Base-by-base conservation (phyloP, 2,113 vertebrate species). In the Planiliza haematocheilus region DNA sequence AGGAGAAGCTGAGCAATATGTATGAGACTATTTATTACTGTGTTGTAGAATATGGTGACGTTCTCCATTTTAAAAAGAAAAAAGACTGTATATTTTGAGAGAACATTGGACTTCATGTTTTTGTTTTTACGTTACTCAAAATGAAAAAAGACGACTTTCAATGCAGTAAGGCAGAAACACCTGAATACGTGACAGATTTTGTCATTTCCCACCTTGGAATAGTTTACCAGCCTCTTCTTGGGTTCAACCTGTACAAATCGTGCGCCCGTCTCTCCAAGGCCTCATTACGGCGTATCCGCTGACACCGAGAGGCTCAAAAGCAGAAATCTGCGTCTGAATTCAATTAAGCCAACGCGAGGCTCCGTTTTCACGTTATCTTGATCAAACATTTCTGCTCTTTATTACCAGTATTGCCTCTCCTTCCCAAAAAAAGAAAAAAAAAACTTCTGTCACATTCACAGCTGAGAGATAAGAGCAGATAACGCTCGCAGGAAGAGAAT, bases 1-100 rank as follows among this genome's bases (percentile, higher is more conserved):
- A 2, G 96, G 96, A 78, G 97, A 99, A 58, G 93, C 95, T 0
- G 97, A 99, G 86, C 96, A 97, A 90, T 98, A 98, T 14, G 96
- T 99, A 91, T 99, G 91, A 97, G 94, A 87, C 87, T 87, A 92
- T 94, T 93, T 92, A 92, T 93, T 77, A 50, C 70, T 55, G 71
- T 75, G 77, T 39, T 90, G 88, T 91, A 88, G 55, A 84, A 82
- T 89, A 81, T 83, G 91, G 75, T 79, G 75, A 84, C 43, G 67
- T 86, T 86, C 86, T 88, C 74, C 49, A 13, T 62, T 74, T 21
- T 2, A 41, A 65, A 81, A 51, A 77, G 53, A 12, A 73, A 61
- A 79, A 88, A 82, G 76, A 79, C 77, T 90, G 86, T 85, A 92
- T 51, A 91, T 87, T 87, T 90, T 52, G 36, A 76, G 75, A 86